A percentile compares a stretch with the other conserved stretches of the same genome.
phyloP scores from a whole-genome alignment of 2,113 vertebrate species.

The Entomyzon cyanotis region DNA sequence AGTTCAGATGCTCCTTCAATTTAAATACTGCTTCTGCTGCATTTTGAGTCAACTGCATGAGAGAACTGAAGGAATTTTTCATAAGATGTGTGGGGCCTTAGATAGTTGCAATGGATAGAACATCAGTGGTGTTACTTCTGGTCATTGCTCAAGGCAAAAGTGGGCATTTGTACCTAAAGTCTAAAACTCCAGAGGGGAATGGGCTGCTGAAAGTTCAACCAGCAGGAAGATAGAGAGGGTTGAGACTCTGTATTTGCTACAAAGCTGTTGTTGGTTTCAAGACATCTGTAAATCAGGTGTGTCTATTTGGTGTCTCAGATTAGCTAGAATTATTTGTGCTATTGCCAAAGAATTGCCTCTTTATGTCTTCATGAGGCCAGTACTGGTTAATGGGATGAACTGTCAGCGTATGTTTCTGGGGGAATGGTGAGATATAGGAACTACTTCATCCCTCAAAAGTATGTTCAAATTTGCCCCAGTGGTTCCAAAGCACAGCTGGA shows the following conservation, averaged over 20 bases:
- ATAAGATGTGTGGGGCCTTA: neutral
- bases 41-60: neutral
- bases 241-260: neutral
- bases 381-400: neutral
- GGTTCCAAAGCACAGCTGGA: neutral
- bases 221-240: neutral
- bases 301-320: neutral
- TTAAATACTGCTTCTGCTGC: neutral
- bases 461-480: neutral
- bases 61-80: neutral
- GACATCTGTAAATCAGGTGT: neutral
- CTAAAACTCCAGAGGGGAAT: neutral
- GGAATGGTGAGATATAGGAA: neutral
- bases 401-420: neutral
- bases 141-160: neutral
- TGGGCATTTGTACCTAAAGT: neutral
- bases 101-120: neutral
- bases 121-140: neutral
- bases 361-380: neutral
- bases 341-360: neutral
- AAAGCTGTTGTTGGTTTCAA: neutral
- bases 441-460: neutral
- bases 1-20: neutral
- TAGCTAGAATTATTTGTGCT: neutral
- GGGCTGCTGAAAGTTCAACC: neutral